phyloP scores from a whole-genome alignment of 2,888 invertebrate genomes.

The Therioaphis trifolii region DNA sequence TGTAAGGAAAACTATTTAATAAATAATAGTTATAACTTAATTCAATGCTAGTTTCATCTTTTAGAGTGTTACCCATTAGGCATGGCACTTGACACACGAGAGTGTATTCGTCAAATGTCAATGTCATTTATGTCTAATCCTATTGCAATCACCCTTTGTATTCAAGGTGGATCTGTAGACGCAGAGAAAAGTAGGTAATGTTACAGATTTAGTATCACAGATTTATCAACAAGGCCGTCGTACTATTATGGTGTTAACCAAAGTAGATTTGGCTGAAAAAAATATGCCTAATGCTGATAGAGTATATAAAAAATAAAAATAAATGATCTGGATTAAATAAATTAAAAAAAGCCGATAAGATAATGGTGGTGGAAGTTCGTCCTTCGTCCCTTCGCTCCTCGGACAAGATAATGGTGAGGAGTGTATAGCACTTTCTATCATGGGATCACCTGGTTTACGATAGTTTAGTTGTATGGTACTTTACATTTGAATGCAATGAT shows the following conservation, averaged over 20 bases:
- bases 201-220: conserved; percentile 94
- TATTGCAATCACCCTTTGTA: conserved; percentile 98
- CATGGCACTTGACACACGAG: conserved; percentile 95
- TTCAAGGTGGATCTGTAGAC: conserved; percentile 98
- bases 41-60: conserved; percentile 66
- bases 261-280: conserved; percentile 97
- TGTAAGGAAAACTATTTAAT: conserved; percentile 72
- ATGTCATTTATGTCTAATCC: conserved; percentile 98
- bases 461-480: too few relatives aligned
- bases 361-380: too few relatives aligned
- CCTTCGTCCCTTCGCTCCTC: too few relatives aligned
- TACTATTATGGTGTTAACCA: conserved; percentile 98
- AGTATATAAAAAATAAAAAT: conserved; percentile 72
- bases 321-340: background rate
- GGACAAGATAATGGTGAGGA: too few relatives aligned
- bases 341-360: background rate
- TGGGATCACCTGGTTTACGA: too few relatives aligned
- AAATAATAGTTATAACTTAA: background rate
- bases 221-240: conserved; percentile 96
- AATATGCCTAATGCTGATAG: conserved; percentile 94
- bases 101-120: conserved; percentile 93
- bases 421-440: too few relatives aligned
- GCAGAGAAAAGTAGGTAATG: conserved; percentile 99
- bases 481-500: too few relatives aligned
- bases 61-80: conserved; percentile 95